phyloP scores from a whole-genome alignment of 2,888 invertebrate genomes.

The Leucophenga montana region DNA sequence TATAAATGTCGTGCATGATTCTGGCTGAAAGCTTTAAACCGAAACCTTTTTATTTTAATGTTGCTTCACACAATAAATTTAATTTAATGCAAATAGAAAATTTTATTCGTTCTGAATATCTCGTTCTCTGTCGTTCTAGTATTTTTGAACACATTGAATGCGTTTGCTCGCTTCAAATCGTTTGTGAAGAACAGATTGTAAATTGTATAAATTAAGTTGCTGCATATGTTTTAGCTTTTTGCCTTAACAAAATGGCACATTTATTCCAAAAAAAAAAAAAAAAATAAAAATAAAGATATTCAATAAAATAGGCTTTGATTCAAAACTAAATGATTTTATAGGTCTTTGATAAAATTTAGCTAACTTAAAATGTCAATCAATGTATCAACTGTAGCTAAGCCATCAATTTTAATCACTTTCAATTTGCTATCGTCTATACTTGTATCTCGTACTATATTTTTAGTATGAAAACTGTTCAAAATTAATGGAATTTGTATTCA shows the following conservation, averaged over 20 bases:
- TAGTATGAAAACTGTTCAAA: too few species aligned
- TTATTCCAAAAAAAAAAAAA: too few species aligned
- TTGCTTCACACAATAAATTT: conserved; percentile 19
- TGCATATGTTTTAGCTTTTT: neutral
- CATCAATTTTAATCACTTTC: too few species aligned
- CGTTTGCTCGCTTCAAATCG: conserved; percentile 7
- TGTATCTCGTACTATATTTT: too few species aligned
- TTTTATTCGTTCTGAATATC: neutral
- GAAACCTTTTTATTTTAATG: conserved; percentile 14
- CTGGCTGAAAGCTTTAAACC: conserved; percentile 9
- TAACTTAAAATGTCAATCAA: too few species aligned
- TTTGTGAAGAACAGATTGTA: neutral
- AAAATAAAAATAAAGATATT: too few species aligned
- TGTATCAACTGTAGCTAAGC: too few species aligned
- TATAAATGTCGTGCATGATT: conserved; percentile 12
- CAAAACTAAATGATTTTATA: too few species aligned
- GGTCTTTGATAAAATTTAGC: neutral
- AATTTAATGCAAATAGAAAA: conserved; percentile 21
- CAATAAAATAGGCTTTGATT: too few species aligned
- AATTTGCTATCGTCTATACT: too few species aligned
- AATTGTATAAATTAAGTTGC: conserved; percentile 11
- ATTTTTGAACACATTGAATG: conserved; percentile 7
- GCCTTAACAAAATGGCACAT: too few species aligned
- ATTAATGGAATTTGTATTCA: too few species aligned
- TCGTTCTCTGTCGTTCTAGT: neutral